Evolutionary conservation across 1,140 invertebrate species (phyloP).

Genomic region (Temnothorax longispinosus): DNA sequence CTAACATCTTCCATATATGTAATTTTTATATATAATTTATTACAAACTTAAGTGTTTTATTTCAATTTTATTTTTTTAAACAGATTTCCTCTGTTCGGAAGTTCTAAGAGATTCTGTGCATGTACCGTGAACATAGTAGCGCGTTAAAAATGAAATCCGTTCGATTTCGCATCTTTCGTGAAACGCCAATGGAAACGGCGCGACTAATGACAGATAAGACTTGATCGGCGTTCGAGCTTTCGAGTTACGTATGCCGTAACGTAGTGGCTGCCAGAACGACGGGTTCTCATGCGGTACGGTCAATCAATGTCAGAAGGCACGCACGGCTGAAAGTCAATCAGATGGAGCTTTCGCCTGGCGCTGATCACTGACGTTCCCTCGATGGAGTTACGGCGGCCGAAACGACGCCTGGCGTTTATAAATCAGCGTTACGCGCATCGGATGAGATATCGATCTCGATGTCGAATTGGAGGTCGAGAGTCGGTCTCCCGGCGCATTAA

Average conservation of each 20-base stretch:
- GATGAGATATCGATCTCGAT: constrained; percentile 40
- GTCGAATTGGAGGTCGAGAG: neutral
- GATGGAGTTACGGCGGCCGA: constrained; percentile 33
- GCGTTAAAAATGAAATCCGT: neutral
- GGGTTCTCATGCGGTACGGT: constrained; percentile 43
- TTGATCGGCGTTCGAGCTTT: constrained; percentile 5
- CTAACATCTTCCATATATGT: neutral
- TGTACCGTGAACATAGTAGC: neutral
- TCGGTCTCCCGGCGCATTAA: neutral
- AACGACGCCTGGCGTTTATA: constrained; percentile 38
- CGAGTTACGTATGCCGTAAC: constrained; percentile 16
- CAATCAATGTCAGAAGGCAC: constrained; percentile 74
- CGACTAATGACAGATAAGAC: constrained; percentile 23
- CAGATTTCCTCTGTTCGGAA: neutral
- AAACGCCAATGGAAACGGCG: neutral
- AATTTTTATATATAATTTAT: neutral
- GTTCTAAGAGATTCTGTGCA: neutral
- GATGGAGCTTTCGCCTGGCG: constrained; percentile 66
- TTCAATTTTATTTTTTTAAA: neutral
- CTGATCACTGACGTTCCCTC: constrained; percentile 38
- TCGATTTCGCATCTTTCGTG: neutral
- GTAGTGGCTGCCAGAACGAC: constrained; percentile 21
- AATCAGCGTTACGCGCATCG: constrained; percentile 8
- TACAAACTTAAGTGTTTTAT: neutral
- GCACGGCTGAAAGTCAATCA: constrained; percentile 76